Conservation (phyloP, 1,140 invertebrate genomes). For the Brachionus paranguensis region DNA sequence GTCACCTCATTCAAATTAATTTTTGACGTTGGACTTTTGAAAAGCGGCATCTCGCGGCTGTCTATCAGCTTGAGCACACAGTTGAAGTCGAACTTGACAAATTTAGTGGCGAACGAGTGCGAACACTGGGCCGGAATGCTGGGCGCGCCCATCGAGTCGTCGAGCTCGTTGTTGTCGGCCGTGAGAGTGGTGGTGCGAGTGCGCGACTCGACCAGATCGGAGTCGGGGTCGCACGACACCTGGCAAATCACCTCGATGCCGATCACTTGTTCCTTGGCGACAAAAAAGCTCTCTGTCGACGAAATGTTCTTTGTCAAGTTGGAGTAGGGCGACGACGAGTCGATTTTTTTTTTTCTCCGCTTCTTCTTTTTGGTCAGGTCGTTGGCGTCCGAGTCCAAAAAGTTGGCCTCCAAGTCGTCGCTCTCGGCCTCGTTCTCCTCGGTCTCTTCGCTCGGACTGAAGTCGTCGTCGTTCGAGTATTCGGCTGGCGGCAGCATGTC, state of each 20-base stretch:
- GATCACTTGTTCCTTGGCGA: background rate
- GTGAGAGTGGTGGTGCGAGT: background rate
- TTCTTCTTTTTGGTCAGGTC: background rate
- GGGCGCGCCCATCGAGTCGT: background rate
- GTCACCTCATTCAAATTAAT: background rate
- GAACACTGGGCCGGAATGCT: background rate
- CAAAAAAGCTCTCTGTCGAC: background rate
- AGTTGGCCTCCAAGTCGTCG: background rate
- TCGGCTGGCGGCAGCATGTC: background rate
- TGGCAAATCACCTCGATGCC: background rate
- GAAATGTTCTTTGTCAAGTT: background rate
- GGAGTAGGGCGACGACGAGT: background rate
- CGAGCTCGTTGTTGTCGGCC: background rate
- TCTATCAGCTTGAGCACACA: background rate
- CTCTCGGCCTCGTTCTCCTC: background rate
- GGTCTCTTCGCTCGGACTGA: background rate
- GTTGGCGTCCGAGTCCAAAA: background rate
- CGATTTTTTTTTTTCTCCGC: background rate
- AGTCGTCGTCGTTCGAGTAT: background rate
- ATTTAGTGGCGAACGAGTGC: background rate
- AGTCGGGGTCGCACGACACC: background rate
- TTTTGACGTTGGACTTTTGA: background rate
- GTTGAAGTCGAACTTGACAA: slow-evolving; percentile 28
- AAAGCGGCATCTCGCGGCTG: background rate
- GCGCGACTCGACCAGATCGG: background rate